Evolutionary conservation across 2,888 invertebrate genomes (phyloP).

Genomic region (Spilarctia lutea): DNA sequence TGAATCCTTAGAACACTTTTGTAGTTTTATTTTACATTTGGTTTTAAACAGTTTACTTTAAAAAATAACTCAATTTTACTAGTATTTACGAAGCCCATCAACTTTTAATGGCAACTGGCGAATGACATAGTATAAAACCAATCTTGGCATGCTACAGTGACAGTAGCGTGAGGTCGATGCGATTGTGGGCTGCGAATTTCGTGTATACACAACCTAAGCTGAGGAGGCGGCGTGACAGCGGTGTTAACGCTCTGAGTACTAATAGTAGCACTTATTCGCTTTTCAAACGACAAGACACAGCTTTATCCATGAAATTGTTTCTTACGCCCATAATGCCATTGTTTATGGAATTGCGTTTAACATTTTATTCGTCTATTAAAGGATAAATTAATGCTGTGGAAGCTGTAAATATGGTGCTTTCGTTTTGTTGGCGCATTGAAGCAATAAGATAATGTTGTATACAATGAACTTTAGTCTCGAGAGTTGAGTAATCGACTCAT

Average conservation of each 20-base stretch:
- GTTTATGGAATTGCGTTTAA: slow-evolving; percentile 2
- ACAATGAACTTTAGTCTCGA: slow-evolving; percentile 14
- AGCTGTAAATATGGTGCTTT: slow-evolving; percentile 25
- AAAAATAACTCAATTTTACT: background rate
- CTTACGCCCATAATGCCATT: background rate
- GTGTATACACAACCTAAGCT: background rate
- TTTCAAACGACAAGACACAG: background rate
- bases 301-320: slow-evolving; percentile 5
- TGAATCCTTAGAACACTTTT: background rate
- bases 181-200: too few relatives aligned
- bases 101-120: background rate
- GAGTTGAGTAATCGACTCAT: slow-evolving; percentile 15
- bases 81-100: background rate
- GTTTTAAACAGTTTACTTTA: background rate
- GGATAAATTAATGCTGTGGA: slow-evolving; percentile 23
- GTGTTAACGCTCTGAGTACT: background rate
- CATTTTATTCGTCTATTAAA: slow-evolving; percentile 16
- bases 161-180: background rate
- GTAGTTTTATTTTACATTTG: background rate
- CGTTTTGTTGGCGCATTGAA: slow-evolving; percentile 19
- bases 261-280: background rate
- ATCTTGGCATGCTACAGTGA: background rate
- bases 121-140: background rate
- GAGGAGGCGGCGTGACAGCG: background rate
- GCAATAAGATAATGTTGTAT: slow-evolving; percentile 17